Percentiles rank a stretch among this genome's conserved stretches.
Evolutionary conservation across 2,113 vertebrate species (phyloP).

Genomic region (Plotosus lineatus): DNA sequence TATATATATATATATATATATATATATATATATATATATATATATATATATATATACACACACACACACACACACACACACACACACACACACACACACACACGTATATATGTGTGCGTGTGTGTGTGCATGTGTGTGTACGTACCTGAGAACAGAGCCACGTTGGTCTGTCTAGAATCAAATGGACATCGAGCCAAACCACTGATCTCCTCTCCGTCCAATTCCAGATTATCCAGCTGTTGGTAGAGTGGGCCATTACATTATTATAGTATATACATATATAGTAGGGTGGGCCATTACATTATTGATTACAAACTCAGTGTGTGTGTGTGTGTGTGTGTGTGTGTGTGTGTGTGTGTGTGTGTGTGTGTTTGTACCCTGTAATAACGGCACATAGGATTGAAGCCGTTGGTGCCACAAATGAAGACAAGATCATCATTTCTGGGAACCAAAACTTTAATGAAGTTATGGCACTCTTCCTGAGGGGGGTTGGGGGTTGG

Average conservation of each 20-base stretch:
- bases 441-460: conserved; percentile 97
- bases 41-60: too few relatives aligned
- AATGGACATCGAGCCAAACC: conserved; percentile 97
- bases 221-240: conserved; percentile 96
- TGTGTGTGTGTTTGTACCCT: conserved; percentile 74
- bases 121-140: conserved; percentile 57
- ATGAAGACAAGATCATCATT: conserved; percentile 97
- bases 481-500: conserved; percentile 59
- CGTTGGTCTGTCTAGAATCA: conserved; percentile 98
- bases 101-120: neutral
- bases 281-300: too few relatives aligned
- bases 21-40: too few relatives aligned
- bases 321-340: neutral
- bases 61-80: conserved; percentile 52
- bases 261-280: too few relatives aligned
- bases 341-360: neutral
- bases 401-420: conserved; percentile 96
- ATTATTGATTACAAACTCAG: too few relatives aligned
- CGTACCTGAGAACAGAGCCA: conserved; percentile 98
- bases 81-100: conserved; percentile 13
- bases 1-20: too few relatives aligned
- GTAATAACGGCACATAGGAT: conserved; percentile 98
- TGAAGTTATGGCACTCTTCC: conserved; percentile 99
- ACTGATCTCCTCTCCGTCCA: conserved; percentile 98
- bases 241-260: too few relatives aligned